Evolutionary conservation across 1,140 invertebrate genomes (phyloP).

Genomic region (Asobara japonica): DNA sequence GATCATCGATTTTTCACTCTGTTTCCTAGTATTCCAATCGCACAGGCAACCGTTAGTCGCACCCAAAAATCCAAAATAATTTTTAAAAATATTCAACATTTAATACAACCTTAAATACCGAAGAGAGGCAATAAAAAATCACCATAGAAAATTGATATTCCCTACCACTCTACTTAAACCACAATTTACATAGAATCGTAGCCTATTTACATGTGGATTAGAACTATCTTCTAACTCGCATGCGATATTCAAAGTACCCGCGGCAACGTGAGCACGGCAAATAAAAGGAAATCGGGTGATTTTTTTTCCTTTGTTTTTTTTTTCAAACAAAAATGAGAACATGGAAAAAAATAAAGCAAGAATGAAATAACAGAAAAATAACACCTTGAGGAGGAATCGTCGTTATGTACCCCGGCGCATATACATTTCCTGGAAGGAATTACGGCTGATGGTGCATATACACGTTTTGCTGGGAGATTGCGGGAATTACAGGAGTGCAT

Average conservation of each 20-base stretch:
- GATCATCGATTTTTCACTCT: too few species aligned
- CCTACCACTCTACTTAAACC: background rate
- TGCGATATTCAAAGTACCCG: slow-evolving; percentile 49
- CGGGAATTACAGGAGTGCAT: slow-evolving; percentile 26
- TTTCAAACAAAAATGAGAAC: slow-evolving; percentile 8
- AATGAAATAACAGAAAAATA: background rate
- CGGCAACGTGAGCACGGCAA: slow-evolving; percentile 4
- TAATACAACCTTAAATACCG: background rate
- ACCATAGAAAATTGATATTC: background rate
- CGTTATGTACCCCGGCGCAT: background rate
- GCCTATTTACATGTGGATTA: background rate
- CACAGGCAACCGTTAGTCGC: too few species aligned
- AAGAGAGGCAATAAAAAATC: background rate
- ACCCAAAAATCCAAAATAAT: too few species aligned
- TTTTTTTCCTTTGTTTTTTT: too few species aligned
- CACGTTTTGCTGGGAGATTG: slow-evolving; percentile 16
- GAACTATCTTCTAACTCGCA: slow-evolving; percentile 30
- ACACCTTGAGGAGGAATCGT: background rate
- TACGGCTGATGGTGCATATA: slow-evolving; percentile 11
- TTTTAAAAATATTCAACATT: background rate
- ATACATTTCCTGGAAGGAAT: slow-evolving; percentile 27
- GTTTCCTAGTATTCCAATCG: too few species aligned
- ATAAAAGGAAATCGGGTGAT: background rate
- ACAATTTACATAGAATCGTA: slow-evolving; percentile 13
- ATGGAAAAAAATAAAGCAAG: background rate